Base-by-base conservation (phyloP, 2,888 invertebrate genomes). In the Troilus luridus region DNA sequence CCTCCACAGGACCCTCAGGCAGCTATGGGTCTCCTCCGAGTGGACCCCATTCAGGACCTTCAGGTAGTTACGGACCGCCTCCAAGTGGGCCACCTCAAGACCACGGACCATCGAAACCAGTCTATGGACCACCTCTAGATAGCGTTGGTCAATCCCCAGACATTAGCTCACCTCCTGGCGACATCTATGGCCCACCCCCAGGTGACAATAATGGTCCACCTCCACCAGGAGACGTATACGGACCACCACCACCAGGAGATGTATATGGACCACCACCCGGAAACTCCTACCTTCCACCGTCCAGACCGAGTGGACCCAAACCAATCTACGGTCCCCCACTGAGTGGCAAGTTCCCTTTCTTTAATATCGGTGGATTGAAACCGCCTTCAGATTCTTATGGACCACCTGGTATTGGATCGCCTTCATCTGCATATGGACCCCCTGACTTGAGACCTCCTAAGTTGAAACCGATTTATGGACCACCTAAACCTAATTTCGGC, bases 401-500 rank as follows among this genome's bases (percentile, higher is more conserved):
- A 10, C 91, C 91, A 27, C 91, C 91, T 91, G 90, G 91, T 81
- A 91, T 77, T 85, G 93, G 93, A 93, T 93, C 93, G 12, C 93
- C 93, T 19, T 91, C 92, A 59, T 91, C 92, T 27, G 88, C 81
- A 1, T 93, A 93, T 88, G 93, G 93, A n/a, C 93, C 93, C 14
- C 93, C 93, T 0, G 93, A 92, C 88, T 92, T 91, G 41, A 89
- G 94, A 0, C 95, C 95, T 91, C 95, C 95, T 0, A 95, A 95
- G 0, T 95, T 95, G 0, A 95, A 95, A 0, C 94, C 94, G 19
- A 92, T 93, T 0, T 96, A 96, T 92, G 96, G 96, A 7, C 96
- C 95, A 0, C 93, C 93, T 7, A 93, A 92, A 85, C 92, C 92
- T 21, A 58, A 94, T 0, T 93, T 92, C 67, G 93, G 92, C 9